Evolutionary conservation across 2,888 invertebrate species (phyloP), one percentile per base, ranked within the genome.

Genomic region (Pseudococcus viburni): DNA sequence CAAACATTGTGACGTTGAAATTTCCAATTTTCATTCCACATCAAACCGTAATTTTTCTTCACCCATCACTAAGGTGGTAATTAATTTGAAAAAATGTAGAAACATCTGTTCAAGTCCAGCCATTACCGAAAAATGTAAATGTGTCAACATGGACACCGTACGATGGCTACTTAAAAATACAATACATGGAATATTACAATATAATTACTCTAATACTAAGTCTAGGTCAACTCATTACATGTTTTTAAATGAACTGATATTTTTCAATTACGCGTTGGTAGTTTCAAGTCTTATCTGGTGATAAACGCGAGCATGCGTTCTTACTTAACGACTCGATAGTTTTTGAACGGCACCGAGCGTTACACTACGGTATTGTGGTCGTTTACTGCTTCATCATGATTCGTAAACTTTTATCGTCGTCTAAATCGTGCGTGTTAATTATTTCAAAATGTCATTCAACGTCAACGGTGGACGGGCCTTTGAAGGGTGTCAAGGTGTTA

Each of bases 401-500:
- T n/a, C 84, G 55, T 84, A 55, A 51, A 51, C 1, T 55, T 84
- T 55, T 84, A 51, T 84, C 51, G 26, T 42, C 80, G 26, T n/a
- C 80, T 42, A 80, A 42, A 80, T 80, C 80, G 42, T 19, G 80
- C 19, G n/a, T 42, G 9, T 80, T 80, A n/a, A 46, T 80, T n/a
- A 42, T 80, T 42, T 80, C 80, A 19, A 80, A 80, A 80, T 80
- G 51, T 51, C 26, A 51, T 17, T 84, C 51, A 5, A 51, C 22
- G 4, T 17, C 33, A 39, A 22, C 22, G 9, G 19, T 22, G 4
- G 48, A 4, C n/a, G 89, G 83, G 64, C 95, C 96, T 22, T 91
- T 97, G 73, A 92, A 93, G 89, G 96, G 95, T 89, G 92, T 97
- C 59, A 94, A 95, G 90, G 93, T 97, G 17, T 91, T 97, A 89